Conservation (phyloP, 2,888 invertebrate species). For the Eudemis profundana region DNA sequence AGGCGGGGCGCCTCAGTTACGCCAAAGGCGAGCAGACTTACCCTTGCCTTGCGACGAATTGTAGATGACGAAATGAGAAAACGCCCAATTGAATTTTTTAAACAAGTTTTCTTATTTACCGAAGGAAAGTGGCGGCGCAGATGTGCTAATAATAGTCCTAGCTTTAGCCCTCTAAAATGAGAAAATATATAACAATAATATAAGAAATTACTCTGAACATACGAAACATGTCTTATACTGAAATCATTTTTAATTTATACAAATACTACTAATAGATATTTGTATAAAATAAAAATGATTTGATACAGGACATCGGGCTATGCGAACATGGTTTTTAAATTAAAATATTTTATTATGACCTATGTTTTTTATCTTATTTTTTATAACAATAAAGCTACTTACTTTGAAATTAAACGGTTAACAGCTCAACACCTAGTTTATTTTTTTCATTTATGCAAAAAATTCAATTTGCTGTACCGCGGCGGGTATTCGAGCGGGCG, state of each 20-base stretch:
- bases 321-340: no score
- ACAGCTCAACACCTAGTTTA: slow-evolving; percentile 22
- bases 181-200: no score
- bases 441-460: slow-evolving; percentile 53
- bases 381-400: not conserved
- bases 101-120: not conserved
- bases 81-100: slow-evolving; percentile 1
- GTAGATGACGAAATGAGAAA: slow-evolving; percentile 5
- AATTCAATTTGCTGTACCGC: slow-evolving; percentile 52
- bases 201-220: no score
- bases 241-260: no score
- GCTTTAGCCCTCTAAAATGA: no score
- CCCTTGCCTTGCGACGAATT: slow-evolving; percentile 4
- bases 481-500: slow-evolving; percentile 25
- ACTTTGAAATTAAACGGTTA: not conserved
- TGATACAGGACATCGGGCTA: no score
- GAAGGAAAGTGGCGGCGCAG: no score
- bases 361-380: not conserved
- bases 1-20: slow-evolving; percentile 1
- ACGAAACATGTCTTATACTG: not conserved
- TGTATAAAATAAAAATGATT: no score
- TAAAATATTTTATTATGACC: no score
- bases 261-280: no score
- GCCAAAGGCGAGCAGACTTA: slow-evolving; percentile 5
- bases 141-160: no score